Base-by-base conservation (phyloP, 2,113 vertebrate species). In the Xiphophorus hellerii region DNA sequence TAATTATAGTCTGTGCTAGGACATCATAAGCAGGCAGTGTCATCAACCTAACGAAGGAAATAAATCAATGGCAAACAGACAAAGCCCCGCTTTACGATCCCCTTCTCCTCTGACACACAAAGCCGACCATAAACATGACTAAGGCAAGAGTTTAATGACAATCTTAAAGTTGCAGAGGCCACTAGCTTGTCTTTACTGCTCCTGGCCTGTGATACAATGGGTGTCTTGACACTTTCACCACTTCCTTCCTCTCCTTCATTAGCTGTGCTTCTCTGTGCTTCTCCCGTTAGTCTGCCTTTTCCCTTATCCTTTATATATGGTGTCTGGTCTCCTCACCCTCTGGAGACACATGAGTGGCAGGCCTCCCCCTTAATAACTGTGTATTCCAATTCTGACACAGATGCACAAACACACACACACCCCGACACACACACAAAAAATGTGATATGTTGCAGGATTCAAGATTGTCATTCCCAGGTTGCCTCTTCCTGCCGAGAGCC, bases 11-110 rank as follows among this genome's bases (percentile, higher is more conserved):
- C 79, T 81, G 89, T 72, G 85, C 87, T 85, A 91, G 92, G 93
- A 94, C 93, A 91, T 94, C 92, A 93, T 94, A 93, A 93, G 92
- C 92, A 90, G 92, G 86, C 84, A 67, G 89, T 91, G 92, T 91
- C 88, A 91, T 88, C 88, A 84, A 87, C 89, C 88, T 94, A 94
- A 94, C 89, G 88, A 94, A 95, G 90, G 92, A 78, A 87, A 93
- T 95, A 94, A 94, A 95, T 95, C 92, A 84, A 94, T 91, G 84
- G 84, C 77, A 90, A 88, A 88, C 87, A 93, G 93, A 94, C 94
- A 93, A 94, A 92, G 92, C 77, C 76, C 66, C 64, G 64, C 86
- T 94, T 94, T 94, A 94, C 84, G 88, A 93, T 84, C 82, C 81
- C 75, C 87, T 85, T 90, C 89, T 92, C 88, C 82, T 88, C 84